These are phyloP conservation scores for Diceros bicornis DNA, from an alignment of 2,797 vertebrate genomes.

Conservation along the genomic window DNA sequence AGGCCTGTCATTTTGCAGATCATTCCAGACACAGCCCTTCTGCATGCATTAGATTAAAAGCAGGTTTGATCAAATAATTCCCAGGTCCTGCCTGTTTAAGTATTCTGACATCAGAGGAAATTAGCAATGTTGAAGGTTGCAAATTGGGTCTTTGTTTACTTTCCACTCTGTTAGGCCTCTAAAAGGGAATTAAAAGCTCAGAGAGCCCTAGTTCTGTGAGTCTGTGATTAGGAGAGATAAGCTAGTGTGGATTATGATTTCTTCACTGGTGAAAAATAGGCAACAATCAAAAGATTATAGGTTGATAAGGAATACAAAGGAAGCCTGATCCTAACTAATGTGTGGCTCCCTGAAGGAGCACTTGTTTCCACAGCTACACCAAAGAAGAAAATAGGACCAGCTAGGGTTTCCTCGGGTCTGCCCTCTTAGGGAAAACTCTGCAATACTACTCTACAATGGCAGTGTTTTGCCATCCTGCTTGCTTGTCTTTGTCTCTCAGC, in stretches of 20 bases:
- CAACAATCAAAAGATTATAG: slow-evolving; percentile 91
- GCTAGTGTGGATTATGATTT: slow-evolving; percentile 91
- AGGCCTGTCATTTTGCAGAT: slow-evolving; percentile 88
- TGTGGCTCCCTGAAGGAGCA: slow-evolving; percentile 77
- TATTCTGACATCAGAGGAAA: slow-evolving; percentile 93
- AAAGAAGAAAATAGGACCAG: slow-evolving; percentile 14
- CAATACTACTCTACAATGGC: neutral
- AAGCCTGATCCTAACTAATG: slow-evolving; percentile 88
- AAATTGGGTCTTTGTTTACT: slow-evolving; percentile 93
- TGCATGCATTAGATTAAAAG: slow-evolving; percentile 91
- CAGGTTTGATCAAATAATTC: slow-evolving; percentile 91
- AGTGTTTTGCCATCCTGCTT: neutral
- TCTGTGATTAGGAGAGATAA: slow-evolving; percentile 92
- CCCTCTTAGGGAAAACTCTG: neutral
- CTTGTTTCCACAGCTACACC: slow-evolving; percentile 29
- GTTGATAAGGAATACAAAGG: slow-evolving; percentile 88
- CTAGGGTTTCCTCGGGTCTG: neutral
- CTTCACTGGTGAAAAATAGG: slow-evolving; percentile 90
- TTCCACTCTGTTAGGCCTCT: slow-evolving; percentile 91
- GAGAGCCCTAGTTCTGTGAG: slow-evolving; percentile 87
- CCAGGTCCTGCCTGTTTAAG: slow-evolving; percentile 90
- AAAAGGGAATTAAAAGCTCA: slow-evolving; percentile 93
- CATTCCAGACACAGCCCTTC: slow-evolving; percentile 88
- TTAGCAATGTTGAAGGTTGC: slow-evolving; percentile 91
- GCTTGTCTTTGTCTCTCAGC: slow-evolving; percentile 20